Percentiles rank a stretch among this genome's conserved stretches.
Conservation (phyloP, 2,888 invertebrate species). For the Priocnemis perturbator region DNA sequence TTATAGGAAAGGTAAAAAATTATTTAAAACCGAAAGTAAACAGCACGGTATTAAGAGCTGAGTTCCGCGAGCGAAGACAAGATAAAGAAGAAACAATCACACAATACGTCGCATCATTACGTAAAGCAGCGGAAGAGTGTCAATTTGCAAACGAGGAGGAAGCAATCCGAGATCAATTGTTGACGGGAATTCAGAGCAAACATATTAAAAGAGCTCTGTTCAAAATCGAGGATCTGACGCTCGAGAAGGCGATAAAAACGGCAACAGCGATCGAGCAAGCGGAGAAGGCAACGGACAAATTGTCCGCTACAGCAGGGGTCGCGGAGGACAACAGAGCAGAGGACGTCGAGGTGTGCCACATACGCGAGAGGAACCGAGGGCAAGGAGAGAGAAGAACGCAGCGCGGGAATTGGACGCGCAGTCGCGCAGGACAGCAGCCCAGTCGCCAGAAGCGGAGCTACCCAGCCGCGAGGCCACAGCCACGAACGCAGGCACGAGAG, state of each 20-base stretch:
- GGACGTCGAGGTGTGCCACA: not conserved
- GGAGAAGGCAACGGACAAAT: constrained; percentile 4
- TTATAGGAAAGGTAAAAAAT: too few species aligned
- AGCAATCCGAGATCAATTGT: too few species aligned
- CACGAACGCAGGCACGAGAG: not conserved
- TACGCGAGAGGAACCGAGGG: not conserved
- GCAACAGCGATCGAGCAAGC: constrained; percentile 27
- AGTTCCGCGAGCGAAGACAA: constrained; percentile 38
- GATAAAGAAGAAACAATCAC: constrained; percentile 31
- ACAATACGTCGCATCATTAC: constrained; percentile 32
- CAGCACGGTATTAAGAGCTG: constrained; percentile 39
- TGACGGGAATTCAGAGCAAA: constrained; percentile 29
- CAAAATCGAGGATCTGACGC: constrained; percentile 19
- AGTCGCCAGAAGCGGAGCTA: too few species aligned
- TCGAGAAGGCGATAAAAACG: constrained; percentile 28
- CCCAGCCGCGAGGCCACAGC: too few species aligned
- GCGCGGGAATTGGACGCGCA: not conserved
- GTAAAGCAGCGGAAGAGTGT: too few species aligned
- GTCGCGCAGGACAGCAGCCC: not conserved
- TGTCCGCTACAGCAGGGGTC: not conserved
- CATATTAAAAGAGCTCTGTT: too few species aligned
- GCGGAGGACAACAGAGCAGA: not conserved
- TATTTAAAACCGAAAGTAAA: constrained; percentile 38
- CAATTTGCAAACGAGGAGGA: too few species aligned
- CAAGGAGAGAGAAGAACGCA: not conserved